Base-by-base conservation (phyloP, 2,888 invertebrate genomes). In the Chrysolina americana region DNA sequence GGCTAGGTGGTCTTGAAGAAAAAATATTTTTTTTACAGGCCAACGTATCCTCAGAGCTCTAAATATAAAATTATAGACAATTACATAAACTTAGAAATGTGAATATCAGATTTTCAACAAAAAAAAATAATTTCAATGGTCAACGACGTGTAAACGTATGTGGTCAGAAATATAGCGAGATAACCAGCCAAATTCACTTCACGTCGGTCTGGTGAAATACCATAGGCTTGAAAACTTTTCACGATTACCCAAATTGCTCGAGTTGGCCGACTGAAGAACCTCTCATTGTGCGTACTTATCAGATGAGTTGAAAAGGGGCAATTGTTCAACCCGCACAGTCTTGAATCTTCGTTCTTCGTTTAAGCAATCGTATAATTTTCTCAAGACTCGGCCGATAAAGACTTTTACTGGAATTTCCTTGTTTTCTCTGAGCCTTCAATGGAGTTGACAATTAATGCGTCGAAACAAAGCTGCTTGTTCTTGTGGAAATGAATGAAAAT, bases 251-350 rank as follows among this genome's bases (percentile, higher is more conserved):
- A 6, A 53, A 53, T 53, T 1, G 53, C 19, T 13, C 2, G 21
- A 13, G 23, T 53, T 53, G 21, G 21, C 10, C 19, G 53, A 21
- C 53, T 53, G 53, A 53, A 21, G 11, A 53, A 21, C 53, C 21
- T 53, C 15, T 5, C n/a, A 53, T 53, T 53, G 53, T 53, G 53
- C 53, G 10, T 19, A 53, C 15, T 21, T 53, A 53, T 23, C 21
- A 11, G 44, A 44, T 44, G 44, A 44, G 2, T 44, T 13, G 53
- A 53, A 21, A 2, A 11, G 21, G 23, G 53, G 53, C 21, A 53
- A 53, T 21, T 53, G 53, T 53, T 53, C 53, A 19, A 53, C 53
- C 21, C 53, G 21, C 53, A 21, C 19, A 53, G 19, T 53, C 17
- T 17, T 53, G 11, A 53, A 53, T 53, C 19, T 21, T 11, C 13